These are phyloP conservation scores for Thereuonema tuberculata DNA, from an alignment of 1,140 invertebrate genomes.

Conservation along the genomic window DNA sequence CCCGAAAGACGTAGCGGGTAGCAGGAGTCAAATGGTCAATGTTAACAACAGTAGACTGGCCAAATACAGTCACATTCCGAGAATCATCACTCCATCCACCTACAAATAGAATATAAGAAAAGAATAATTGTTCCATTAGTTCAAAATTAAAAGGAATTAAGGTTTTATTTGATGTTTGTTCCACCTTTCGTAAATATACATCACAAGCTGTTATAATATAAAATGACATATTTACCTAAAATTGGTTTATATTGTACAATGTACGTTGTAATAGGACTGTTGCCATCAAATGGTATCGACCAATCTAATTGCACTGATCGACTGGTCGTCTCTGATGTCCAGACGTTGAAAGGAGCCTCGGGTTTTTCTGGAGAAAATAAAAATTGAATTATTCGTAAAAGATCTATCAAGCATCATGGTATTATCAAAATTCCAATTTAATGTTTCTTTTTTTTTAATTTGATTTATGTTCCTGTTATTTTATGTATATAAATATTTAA, in stretches of 20 bases:
- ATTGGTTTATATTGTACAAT: conserved; percentile 22
- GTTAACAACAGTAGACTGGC: conserved; percentile 68
- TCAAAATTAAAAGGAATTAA: no score
- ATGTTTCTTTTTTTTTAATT: no score
- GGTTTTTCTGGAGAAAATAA: conserved; percentile 27
- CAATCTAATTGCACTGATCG: conserved; percentile 26
- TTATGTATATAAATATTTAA: no score
- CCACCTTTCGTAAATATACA: no score
- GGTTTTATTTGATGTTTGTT: no score
- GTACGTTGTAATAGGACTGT: conserved; percentile 29
- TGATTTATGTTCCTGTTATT: neutral
- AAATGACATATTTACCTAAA: no score
- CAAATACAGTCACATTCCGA: conserved; percentile 42
- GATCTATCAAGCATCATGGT: no score
- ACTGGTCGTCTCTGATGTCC: conserved; percentile 24
- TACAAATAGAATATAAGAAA: no score
- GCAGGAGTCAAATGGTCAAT: conserved; percentile 79
- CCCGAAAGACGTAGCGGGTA: conserved; percentile 78
- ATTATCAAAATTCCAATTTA: neutral
- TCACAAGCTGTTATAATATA: no score
- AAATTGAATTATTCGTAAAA: conserved; percentile 2
- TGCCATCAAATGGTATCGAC: conserved; percentile 33
- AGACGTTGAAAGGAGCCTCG: conserved; percentile 27
- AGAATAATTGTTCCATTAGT: no score
- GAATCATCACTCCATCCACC: conserved; percentile 15